These are phyloP conservation scores for Lanius collurio DNA, from an alignment of 2,113 vertebrate species.

Conservation along the genomic window DNA sequence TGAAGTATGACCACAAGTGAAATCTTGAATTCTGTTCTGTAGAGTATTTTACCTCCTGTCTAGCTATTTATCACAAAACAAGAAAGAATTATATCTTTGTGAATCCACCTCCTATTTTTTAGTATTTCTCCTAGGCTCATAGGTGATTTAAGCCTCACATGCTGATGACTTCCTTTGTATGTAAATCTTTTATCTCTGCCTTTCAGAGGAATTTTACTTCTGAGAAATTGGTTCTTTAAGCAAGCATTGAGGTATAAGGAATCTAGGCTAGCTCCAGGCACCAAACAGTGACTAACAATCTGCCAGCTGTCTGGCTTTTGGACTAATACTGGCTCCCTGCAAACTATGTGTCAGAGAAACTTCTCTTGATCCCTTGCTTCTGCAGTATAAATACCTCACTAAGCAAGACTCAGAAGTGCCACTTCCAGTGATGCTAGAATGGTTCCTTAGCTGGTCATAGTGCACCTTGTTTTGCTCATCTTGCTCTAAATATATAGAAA, in stretches of 20 bases:
- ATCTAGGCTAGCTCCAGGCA: not conserved
- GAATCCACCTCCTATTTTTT: not conserved
- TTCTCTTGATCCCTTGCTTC: not conserved
- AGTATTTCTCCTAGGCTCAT: not conserved
- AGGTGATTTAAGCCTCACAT: not conserved
- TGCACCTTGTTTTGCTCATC: not conserved
- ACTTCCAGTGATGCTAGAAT: fast-evolving
- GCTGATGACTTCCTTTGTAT: not conserved
- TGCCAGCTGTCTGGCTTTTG: not conserved
- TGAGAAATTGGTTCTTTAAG: not conserved
- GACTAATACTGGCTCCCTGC: not conserved
- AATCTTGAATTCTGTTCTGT: not conserved
- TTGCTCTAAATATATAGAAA: not conserved
- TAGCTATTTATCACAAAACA: not conserved
- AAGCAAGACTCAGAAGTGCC: not conserved
- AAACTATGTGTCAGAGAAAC: not conserved
- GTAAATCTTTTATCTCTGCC: not conserved
- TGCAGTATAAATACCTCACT: not conserved
- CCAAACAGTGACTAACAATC: not conserved
- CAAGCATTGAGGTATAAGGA: not conserved
- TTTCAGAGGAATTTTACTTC: not conserved
- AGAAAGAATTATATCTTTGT: not conserved
- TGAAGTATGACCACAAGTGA: not conserved
- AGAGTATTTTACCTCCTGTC: not conserved
- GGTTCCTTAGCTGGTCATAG: not conserved